A percentile compares a stretch with the other conserved stretches of the same genome.
phyloP scores from a whole-genome alignment of 2,113 vertebrate species.

The Oostethus manadensis region DNA sequence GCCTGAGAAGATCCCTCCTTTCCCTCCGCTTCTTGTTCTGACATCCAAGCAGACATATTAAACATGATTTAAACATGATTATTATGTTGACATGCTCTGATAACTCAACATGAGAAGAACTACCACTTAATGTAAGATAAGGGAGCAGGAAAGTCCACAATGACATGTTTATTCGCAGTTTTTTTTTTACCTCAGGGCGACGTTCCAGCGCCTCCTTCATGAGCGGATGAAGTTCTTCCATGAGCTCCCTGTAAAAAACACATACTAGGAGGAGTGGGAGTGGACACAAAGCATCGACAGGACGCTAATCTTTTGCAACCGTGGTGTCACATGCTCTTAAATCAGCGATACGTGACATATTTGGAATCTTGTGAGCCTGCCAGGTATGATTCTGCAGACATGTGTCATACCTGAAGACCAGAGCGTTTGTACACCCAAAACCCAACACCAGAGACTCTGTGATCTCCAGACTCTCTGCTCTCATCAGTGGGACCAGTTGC shows the following conservation, averaged over 20 bases:
- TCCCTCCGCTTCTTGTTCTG: constrained; percentile 98
- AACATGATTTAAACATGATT: no score
- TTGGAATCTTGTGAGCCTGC: no score
- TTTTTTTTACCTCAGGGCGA: constrained; percentile 84
- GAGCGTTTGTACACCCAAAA: constrained; percentile 94
- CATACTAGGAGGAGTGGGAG: constrained; percentile 5
- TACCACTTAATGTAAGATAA: not conserved
- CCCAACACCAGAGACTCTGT: constrained; percentile 95
- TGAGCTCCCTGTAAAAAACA: constrained; percentile 80
- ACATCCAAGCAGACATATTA: constrained; percentile 2
- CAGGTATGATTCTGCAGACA: no score
- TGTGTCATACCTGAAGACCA: constrained; percentile 89
- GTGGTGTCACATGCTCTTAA: no score
- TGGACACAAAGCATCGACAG: not conserved
- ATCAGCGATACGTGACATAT: no score
- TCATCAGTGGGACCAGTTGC: constrained; percentile 95
- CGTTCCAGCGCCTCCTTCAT: constrained; percentile 98
- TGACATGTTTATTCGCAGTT: no score
- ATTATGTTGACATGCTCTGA: not conserved
- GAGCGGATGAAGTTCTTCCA: constrained; percentile 95
- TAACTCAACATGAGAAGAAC: not conserved
- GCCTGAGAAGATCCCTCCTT: constrained; percentile 85
- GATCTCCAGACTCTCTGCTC: constrained; percentile 95
- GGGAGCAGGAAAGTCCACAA: not conserved
- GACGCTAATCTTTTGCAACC: no score